phyloP scores from a whole-genome alignment of 92 coral and sea anemone genomes.

The Palythoa grandiflora region DNA sequence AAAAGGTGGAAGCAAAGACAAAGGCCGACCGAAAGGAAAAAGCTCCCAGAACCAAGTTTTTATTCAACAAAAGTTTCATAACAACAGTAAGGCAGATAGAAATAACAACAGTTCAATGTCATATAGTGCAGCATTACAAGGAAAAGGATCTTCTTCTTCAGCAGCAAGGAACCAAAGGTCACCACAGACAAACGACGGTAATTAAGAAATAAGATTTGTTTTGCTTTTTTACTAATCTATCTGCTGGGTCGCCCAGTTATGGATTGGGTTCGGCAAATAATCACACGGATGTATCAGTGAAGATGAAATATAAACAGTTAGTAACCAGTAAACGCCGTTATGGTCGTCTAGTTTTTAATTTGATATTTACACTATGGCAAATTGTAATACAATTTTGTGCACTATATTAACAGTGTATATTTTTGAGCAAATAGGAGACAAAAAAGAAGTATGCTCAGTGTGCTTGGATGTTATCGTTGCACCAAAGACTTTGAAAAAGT shows the following conservation, averaged over 20 bases:
- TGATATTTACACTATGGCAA: too few relatives aligned
- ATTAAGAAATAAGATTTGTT: background rate
- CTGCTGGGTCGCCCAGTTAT: background rate
- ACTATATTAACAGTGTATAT: too few relatives aligned
- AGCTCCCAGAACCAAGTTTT: too few relatives aligned
- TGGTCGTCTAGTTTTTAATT: too few relatives aligned
- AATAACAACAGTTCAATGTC: background rate
- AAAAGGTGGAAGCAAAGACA: too few relatives aligned
- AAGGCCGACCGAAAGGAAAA: too few relatives aligned
- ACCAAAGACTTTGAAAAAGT: constrained; percentile 54
- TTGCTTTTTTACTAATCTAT: background rate
- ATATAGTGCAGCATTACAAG: background rate
- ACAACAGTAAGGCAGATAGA: background rate
- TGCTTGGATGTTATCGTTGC: constrained; percentile 63
- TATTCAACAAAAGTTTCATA: too few relatives aligned
- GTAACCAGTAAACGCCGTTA: too few relatives aligned
- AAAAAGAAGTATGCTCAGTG: constrained; percentile 59
- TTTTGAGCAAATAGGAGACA: background rate
- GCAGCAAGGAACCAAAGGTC: background rate
- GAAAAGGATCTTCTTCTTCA: background rate
- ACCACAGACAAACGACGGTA: background rate
- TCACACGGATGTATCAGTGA: too few relatives aligned
- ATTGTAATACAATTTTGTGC: too few relatives aligned
- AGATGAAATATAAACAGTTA: too few relatives aligned
- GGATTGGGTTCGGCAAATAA: too few relatives aligned